These are phyloP conservation scores for Harpegnathos saltator DNA, from an alignment of 1,140 invertebrate species.

Conservation along the genomic window DNA sequence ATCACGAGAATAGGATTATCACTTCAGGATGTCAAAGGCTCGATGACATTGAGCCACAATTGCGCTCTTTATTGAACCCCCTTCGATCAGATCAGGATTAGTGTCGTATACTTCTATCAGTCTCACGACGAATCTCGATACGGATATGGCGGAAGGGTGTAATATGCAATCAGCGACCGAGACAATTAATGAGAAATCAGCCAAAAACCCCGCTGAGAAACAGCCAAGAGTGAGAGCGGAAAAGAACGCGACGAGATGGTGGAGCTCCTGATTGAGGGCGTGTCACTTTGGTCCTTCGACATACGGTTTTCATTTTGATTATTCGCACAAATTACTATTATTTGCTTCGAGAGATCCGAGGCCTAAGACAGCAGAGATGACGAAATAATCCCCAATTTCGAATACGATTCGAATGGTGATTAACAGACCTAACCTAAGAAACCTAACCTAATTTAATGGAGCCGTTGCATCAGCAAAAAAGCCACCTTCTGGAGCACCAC, in stretches of 20 bases:
- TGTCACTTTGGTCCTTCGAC: conserved; percentile 47
- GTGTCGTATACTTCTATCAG: background rate
- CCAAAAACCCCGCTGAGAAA: background rate
- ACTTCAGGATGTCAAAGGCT: no score
- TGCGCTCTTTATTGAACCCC: no score
- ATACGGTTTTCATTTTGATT: conserved; percentile 12
- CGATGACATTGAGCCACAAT: no score
- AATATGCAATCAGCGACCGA: background rate
- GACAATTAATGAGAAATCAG: conserved; percentile 1
- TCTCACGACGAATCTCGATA: background rate
- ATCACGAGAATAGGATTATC: background rate
- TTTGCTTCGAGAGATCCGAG: background rate
- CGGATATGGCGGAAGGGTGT: background rate
- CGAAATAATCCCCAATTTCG: background rate
- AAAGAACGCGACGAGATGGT: background rate
- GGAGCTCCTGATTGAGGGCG: conserved; percentile 61
- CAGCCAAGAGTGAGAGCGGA: background rate
- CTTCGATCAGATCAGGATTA: background rate
- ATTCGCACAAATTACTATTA: background rate
- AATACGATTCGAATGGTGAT: background rate
- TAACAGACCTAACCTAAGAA: background rate
- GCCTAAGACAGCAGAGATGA: background rate
- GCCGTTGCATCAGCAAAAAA: background rate
- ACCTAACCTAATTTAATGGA: background rate
- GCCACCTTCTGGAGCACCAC: no score